These are phyloP conservation scores for Bedellia somnulentella DNA, from an alignment of 2,888 invertebrate species.

Conservation along the genomic window DNA sequence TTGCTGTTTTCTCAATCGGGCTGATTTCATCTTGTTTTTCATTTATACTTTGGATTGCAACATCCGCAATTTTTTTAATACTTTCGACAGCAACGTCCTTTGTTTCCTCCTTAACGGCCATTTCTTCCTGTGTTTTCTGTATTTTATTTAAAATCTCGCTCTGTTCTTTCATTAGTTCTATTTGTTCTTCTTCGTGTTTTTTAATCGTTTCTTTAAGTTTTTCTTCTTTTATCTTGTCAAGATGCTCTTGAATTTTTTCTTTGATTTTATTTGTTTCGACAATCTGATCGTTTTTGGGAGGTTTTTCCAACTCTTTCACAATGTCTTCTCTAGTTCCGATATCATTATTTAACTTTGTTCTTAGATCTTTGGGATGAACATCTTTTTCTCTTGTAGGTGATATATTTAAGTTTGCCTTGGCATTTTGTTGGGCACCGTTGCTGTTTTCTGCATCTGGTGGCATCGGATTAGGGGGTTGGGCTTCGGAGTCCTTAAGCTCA, in stretches of 20 bases:
- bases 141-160: conserved; percentile 65
- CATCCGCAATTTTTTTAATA: conserved; percentile 49
- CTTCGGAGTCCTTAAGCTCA: conserved; percentile 35
- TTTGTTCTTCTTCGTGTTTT: conserved; percentile 69
- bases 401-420: conserved; percentile 12
- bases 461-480: conserved; percentile 46
- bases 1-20: conserved; percentile 15
- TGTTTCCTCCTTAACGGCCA: conserved; percentile 40
- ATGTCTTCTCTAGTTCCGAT: conserved; percentile 2
- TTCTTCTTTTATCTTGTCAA: conserved; percentile 14
- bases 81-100: conserved; percentile 54
- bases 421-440: conserved; percentile 8
- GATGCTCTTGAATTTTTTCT: conserved; percentile 19
- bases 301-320: conserved; percentile 8
- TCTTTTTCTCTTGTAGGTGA: conserved; percentile 8
- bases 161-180: conserved; percentile 68
- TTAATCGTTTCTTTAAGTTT: conserved; percentile 65
- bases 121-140: conserved; percentile 55
- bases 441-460: conserved; percentile 34
- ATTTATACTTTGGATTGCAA: conserved; percentile 45
- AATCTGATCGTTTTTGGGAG: conserved; percentile 1
- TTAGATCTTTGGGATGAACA: conserved; percentile 36
- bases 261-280: conserved; percentile 14
- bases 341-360: conserved; percentile 19
- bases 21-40: conserved; percentile 40